phyloP scores from a whole-genome alignment of 2,888 invertebrate genomes.

The Andrena hattorfiana region DNA sequence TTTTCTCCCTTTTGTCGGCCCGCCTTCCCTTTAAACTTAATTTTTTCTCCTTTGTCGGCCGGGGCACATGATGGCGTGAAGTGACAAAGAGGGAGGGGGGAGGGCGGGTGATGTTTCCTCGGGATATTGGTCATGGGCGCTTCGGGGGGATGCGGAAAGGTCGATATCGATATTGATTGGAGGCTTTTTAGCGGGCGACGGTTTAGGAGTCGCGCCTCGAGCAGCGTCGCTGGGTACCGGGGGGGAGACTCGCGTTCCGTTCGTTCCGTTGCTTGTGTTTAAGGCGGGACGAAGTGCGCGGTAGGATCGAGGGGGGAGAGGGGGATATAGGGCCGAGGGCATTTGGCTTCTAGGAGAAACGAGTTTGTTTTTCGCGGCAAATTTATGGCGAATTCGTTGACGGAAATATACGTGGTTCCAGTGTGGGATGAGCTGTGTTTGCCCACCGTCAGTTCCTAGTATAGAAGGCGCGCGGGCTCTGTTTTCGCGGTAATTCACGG shows the following conservation, averaged over 20 bases:
- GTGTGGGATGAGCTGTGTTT: too few relatives aligned
- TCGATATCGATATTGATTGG: slow-evolving; percentile 61
- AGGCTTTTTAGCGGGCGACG: slow-evolving; percentile 31
- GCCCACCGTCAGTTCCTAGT: too few relatives aligned
- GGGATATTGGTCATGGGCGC: slow-evolving; percentile 55
- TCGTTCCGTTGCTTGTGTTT: too few relatives aligned
- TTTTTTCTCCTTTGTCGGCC: slow-evolving; percentile 9
- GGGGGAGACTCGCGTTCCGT: neutral
- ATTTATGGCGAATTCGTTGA: too few relatives aligned
- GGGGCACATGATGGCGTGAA: neutral
- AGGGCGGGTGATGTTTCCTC: slow-evolving; percentile 13
- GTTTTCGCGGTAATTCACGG: too few relatives aligned
- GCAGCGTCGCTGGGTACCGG: neutral
- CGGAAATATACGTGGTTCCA: too few relatives aligned
- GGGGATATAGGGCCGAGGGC: too few relatives aligned
- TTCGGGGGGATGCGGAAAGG: slow-evolving; percentile 23
- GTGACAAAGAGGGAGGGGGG: neutral
- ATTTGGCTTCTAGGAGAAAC: too few relatives aligned
- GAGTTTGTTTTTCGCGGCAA: too few relatives aligned
- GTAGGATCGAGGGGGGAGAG: too few relatives aligned
- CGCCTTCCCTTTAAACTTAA: slow-evolving; percentile 47
- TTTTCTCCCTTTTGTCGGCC: neutral
- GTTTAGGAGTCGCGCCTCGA: slow-evolving; percentile 12
- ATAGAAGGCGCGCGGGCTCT: too few relatives aligned
- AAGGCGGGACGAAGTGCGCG: too few relatives aligned